Evolutionary conservation across 2,888 invertebrate species (phyloP).

Genomic region (Drosophila histrio): DNA sequence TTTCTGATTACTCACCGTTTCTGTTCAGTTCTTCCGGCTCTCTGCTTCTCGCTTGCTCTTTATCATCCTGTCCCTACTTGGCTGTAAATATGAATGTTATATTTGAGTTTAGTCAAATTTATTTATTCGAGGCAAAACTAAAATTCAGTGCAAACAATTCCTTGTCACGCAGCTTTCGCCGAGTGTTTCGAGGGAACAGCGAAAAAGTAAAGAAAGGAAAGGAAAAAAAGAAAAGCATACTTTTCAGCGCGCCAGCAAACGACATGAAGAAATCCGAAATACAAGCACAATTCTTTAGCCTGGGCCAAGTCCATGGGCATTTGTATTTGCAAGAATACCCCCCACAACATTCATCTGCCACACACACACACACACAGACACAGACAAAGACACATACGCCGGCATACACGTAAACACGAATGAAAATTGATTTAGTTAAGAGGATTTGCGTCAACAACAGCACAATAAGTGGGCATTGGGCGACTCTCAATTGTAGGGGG

Average conservation of each 20-base stretch:
- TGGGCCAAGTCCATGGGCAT: slow-evolving; percentile 45
- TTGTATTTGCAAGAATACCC: slow-evolving; percentile 18
- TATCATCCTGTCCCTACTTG: neutral
- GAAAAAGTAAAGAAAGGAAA: neutral
- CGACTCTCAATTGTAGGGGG: slow-evolving; percentile 10
- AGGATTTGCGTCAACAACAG: slow-evolving; percentile 79
- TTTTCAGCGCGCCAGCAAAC: slow-evolving; percentile 44
- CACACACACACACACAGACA: slow-evolving; percentile 16
- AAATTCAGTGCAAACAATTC: slow-evolving; percentile 32
- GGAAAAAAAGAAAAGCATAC: slow-evolving; percentile 55
- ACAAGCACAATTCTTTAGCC: slow-evolving; percentile 60
- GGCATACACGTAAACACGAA: slow-evolving; percentile 61
- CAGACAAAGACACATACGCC: neutral
- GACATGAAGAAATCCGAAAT: slow-evolving; percentile 40
- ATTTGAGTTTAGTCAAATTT: slow-evolving; percentile 9
- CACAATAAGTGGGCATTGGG: slow-evolving; percentile 70
- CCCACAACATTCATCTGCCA: slow-evolving; percentile 10
- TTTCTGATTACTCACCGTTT: neutral
- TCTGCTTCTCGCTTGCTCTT: neutral
- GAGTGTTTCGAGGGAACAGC: neutral
- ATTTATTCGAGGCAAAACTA: slow-evolving; percentile 23
- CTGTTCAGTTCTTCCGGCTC: neutral
- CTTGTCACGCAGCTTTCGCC: neutral
- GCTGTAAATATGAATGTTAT: neutral
- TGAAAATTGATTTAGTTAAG: slow-evolving; percentile 80